Base-by-base conservation (phyloP, 2,888 invertebrate genomes). In the Thysanoteuthis rhombus region DNA sequence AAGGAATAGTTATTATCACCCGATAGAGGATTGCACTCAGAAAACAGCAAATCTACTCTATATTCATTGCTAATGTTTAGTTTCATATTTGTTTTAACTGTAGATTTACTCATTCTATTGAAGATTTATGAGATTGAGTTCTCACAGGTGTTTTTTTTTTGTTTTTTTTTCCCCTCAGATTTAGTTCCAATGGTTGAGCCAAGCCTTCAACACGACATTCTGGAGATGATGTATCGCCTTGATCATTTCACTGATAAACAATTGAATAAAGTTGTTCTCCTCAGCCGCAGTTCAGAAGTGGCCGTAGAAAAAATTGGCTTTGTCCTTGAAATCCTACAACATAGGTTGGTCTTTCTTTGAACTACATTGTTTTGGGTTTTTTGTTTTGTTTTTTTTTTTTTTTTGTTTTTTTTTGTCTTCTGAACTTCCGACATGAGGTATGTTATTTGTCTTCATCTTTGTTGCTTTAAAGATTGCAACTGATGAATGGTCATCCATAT, bases 241-340 rank as follows among this genome's bases (percentile, higher is more conserved):
- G 47, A 45, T 45, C 45, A 52, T 38, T 92, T 92, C 47, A 52
- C 47, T n/a, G 92, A 47, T 38, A 47, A 45, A 38, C 92, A 92
- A 36, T 36, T 92, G 36, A 45, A 92, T 28, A 45, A 92, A 25
- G 25, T 92, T 38, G 38, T 92, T 16, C 16, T 47, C 36, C 47
- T 92, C 36, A 92, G 92, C 36, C 45, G 92, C 16, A 47, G 25
- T 92, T n/a, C 52, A 12, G 92, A 42, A 36, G 92, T 92, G 92
- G 36, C 47, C 2, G 47, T 92, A 19, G 92, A 92, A 52, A 92
- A 92, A 42, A 52, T 92, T 92, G 92, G 36, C 10, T 92, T 45
- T 38, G 38, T 92, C 47, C 47, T 92, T 25, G 92, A 92, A 38
- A 47, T 92, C 38, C 47, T 92, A n/a, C 92, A 92, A 47, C 92